phyloP scores from a whole-genome alignment of 2,113 vertebrate species.

The Petromus typicus region DNA sequence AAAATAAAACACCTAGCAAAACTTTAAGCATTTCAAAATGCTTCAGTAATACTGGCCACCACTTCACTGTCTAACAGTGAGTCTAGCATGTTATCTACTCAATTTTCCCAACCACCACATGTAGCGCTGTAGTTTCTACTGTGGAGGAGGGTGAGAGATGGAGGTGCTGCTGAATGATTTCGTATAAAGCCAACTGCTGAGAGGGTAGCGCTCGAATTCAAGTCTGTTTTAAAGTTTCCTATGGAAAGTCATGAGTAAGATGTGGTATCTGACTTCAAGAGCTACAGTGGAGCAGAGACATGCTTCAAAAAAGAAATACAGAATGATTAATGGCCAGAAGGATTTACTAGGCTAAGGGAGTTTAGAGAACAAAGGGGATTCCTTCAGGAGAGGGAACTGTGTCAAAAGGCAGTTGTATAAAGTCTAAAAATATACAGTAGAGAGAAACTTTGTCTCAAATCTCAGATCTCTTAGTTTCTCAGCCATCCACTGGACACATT shows the following conservation, averaged over 20 bases:
- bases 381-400: not conserved
- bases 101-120: not conserved
- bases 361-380: constrained; percentile 44
- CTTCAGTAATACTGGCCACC: not conserved
- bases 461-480: constrained; percentile 19
- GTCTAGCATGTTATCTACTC: not conserved
- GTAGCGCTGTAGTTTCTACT: not conserved
- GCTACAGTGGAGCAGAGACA: not conserved
- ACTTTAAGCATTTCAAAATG: not conserved
- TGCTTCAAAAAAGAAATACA: not conserved
- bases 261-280: not conserved
- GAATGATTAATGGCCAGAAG: not conserved
- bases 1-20: not conserved
- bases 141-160: not conserved
- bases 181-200: not conserved
- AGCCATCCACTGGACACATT: not conserved
- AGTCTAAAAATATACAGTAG: not conserved
- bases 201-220: not conserved
- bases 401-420: not conserved
- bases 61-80: not conserved
- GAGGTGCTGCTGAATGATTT: not conserved
- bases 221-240: constrained; percentile 2
- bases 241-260: not conserved
- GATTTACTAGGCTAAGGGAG: constrained; percentile 29
- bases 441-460: constrained; percentile 44